These are phyloP conservation scores for Alosa sapidissima DNA, from an alignment of 2,797 vertebrate genomes.

Conservation along the genomic window DNA sequence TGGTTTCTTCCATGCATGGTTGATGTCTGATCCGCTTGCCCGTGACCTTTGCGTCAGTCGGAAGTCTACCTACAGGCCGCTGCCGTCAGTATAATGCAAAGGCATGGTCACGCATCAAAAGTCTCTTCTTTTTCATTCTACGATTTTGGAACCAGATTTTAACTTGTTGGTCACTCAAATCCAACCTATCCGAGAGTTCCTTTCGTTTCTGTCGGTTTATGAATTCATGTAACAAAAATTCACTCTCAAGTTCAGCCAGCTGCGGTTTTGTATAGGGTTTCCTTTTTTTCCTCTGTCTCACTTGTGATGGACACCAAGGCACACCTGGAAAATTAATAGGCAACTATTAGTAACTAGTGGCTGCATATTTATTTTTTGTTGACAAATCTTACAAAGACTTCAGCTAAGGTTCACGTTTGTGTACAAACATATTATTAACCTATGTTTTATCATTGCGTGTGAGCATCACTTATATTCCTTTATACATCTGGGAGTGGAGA, in stretches of 20 bases:
- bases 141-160: constrained; percentile 88
- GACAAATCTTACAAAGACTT: background rate
- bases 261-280: constrained; percentile 93
- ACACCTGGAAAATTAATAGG: constrained; percentile 69
- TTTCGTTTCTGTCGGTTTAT: constrained; percentile 94
- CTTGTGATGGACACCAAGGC: constrained; percentile 86
- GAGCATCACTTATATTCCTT: background rate
- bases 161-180: constrained; percentile 83
- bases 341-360: background rate
- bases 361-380: background rate
- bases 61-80: background rate
- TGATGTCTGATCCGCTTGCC: background rate
- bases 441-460: background rate
- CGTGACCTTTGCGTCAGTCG: background rate
- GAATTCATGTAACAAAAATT: constrained; percentile 91
- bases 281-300: constrained; percentile 88
- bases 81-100: constrained; percentile 80
- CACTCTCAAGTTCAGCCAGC: constrained; percentile 92
- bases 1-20: background rate
- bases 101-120: constrained; percentile 86
- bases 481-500: background rate
- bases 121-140: constrained; percentile 95
- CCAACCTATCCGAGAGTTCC: constrained; percentile 88
- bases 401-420: background rate
- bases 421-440: background rate